phyloP scores from a whole-genome alignment of 1,140 invertebrate species.

The Diachasma alloeum region DNA sequence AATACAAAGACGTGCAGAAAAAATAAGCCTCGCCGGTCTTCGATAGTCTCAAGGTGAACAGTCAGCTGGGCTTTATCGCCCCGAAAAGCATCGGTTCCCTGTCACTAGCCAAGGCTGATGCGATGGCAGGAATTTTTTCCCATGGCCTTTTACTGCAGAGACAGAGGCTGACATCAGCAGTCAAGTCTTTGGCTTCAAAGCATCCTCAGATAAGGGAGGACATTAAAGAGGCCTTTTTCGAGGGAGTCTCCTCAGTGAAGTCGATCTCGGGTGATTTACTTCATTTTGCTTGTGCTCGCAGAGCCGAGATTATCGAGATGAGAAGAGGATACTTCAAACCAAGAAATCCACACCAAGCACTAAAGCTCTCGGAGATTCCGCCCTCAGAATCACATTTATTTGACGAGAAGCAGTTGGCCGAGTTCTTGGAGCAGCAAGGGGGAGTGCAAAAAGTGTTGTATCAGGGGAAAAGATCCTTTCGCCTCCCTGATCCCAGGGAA shows the following conservation, averaged over 20 bases:
- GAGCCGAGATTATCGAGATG: conserved; percentile 24
- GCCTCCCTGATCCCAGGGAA: too few relatives aligned
- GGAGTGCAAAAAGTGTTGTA: conserved; percentile 22
- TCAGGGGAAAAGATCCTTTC: neutral
- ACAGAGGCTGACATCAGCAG: neutral
- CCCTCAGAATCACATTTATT: conserved; percentile 30
- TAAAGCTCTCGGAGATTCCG: conserved; percentile 20
- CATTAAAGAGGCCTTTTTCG: conserved; percentile 13
- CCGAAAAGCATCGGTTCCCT: neutral
- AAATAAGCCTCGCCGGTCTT: conserved; percentile 38
- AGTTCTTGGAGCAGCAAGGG: conserved; percentile 21
- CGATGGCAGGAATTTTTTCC: conserved; percentile 10
- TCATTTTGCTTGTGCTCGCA: conserved; percentile 23
- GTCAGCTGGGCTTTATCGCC: conserved; percentile 6
- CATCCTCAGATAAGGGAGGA: neutral
- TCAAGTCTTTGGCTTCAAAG: conserved; percentile 4
- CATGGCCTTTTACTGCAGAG: conserved; percentile 29
- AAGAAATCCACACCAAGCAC: neutral
- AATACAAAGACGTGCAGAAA: conserved; percentile 41
- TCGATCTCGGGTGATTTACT: conserved; percentile 21
- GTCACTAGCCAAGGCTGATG: conserved; percentile 9
- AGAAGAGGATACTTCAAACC: conserved; percentile 8
- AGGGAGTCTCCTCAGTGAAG: conserved; percentile 9
- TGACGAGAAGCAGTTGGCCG: conserved; percentile 18
- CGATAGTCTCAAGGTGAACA: conserved; percentile 32